Evolutionary conservation across 2,888 invertebrate species (phyloP).

Genomic region (Tetranychus truncatus): DNA sequence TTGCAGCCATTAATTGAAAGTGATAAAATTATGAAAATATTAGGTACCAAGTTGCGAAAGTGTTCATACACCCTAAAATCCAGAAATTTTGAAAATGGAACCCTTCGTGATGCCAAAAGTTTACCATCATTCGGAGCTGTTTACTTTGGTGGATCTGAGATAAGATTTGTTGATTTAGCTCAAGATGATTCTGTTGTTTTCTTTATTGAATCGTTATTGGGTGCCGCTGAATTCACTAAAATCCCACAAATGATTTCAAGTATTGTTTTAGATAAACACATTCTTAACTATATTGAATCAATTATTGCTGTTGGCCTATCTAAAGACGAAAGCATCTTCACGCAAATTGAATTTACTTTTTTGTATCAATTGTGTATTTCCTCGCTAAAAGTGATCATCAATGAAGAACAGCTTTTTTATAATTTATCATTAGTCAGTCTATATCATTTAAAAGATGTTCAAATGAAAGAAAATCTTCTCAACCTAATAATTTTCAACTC

Average conservation of each 20-base stretch:
- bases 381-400: not conserved
- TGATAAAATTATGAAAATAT: not conserved
- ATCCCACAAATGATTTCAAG: not conserved
- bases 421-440: not conserved
- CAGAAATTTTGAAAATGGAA: not conserved
- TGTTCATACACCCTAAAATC: not conserved
- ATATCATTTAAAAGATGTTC: not conserved
- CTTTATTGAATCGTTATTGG: slow-evolving; percentile 12
- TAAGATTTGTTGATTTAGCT: slow-evolving; percentile 2
- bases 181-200: slow-evolving; percentile 16
- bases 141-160: slow-evolving; percentile 11
- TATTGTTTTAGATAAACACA: not conserved
- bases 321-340: not conserved
- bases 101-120: slow-evolving; percentile 16
- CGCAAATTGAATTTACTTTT: slow-evolving; percentile 1
- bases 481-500: slow-evolving; percentile 14
- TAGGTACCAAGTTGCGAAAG: not conserved
- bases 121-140: slow-evolving; percentile 20
- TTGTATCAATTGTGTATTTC: not conserved
- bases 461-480: slow-evolving; percentile 8
- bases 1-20: not conserved
- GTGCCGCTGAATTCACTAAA: not conserved
- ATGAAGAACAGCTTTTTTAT: not conserved
- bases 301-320: not conserved
- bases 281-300: not conserved